Evolutionary conservation across 2,113 vertebrate genomes (phyloP).

Genomic region (Ptychochromis oligacanthus): DNA sequence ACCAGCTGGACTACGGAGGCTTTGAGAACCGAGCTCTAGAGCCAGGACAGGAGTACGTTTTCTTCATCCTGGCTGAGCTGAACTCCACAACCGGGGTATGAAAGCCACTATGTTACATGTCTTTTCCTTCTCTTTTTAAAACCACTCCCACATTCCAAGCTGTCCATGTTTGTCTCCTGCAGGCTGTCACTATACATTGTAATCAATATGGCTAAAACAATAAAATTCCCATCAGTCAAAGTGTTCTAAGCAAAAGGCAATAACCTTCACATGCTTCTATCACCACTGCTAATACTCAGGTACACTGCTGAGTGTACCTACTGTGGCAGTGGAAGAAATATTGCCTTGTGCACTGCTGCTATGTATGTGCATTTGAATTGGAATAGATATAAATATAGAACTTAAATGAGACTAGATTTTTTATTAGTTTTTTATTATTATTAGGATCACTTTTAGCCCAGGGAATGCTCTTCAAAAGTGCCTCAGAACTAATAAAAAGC

Average conservation of each 20-base stretch:
- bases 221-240: constrained; percentile 68
- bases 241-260: constrained; percentile 64
- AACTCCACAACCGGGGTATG: constrained; percentile 89
- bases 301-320: constrained; percentile 38
- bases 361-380: constrained; percentile 41
- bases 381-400: constrained; percentile 41
- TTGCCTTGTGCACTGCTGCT: constrained; percentile 25
- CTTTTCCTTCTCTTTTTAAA: not conserved
- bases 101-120: constrained; percentile 24
- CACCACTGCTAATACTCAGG: constrained; percentile 58
- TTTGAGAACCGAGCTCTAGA: constrained; percentile 94
- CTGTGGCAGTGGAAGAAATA: constrained; percentile 48
- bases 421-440: constrained; percentile 23
- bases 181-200: constrained; percentile 61
- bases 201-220: constrained; percentile 65
- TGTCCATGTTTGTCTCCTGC: constrained; percentile 20
- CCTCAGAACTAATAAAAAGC: constrained; percentile 31
- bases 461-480: constrained; percentile 11
- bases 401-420: constrained; percentile 44
- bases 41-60: constrained; percentile 90
- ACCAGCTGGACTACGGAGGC: constrained; percentile 93
- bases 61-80: constrained; percentile 94
- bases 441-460: not conserved
- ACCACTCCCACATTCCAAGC: constrained; percentile 3
- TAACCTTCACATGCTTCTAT: constrained; percentile 56